These are phyloP conservation scores for Bettongia penicillata DNA, from an alignment of 2,113 vertebrate species.

Conservation along the genomic window DNA sequence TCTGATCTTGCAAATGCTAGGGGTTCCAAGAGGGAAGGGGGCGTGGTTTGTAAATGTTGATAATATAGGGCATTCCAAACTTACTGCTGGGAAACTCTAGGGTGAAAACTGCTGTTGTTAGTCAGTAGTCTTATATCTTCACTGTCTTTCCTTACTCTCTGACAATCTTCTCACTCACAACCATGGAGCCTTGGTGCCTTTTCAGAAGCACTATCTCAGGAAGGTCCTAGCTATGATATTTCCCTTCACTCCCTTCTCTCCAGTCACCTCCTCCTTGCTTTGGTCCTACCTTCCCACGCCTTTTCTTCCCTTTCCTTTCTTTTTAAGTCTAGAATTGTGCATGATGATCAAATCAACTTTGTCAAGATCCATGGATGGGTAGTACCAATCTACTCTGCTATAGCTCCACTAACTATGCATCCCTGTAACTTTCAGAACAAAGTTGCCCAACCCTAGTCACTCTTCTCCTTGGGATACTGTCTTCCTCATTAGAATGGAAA, in stretches of 20 bases:
- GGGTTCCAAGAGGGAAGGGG: neutral
- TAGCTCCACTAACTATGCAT: neutral
- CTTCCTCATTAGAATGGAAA: rapidly evolving
- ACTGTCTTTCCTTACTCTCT: no score
- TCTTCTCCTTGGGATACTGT: neutral
- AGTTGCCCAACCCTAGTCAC: rapidly evolving
- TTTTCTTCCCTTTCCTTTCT: neutral
- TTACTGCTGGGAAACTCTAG: neutral
- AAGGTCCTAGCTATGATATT: neutral
- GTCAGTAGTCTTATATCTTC: rapidly evolving
- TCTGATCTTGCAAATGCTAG: neutral
- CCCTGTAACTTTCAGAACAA: rapidly evolving
- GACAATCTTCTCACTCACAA: rapidly evolving
- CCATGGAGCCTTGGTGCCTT: rapidly evolving
- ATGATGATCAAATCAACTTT: neutral
- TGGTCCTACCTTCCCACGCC: no score
- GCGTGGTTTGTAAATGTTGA: neutral
- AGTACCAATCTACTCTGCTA: rapidly evolving
- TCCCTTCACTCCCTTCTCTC: neutral
- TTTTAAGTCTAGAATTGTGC: neutral
- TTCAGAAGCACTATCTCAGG: neutral
- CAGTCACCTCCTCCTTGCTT: neutral
- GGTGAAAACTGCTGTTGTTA: rapidly evolving
- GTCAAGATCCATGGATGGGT: neutral
- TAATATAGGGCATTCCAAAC: neutral